These are phyloP conservation scores for Mus pahari DNA, from an alignment of 2,113 vertebrate genomes.

Conservation along the genomic window DNA sequence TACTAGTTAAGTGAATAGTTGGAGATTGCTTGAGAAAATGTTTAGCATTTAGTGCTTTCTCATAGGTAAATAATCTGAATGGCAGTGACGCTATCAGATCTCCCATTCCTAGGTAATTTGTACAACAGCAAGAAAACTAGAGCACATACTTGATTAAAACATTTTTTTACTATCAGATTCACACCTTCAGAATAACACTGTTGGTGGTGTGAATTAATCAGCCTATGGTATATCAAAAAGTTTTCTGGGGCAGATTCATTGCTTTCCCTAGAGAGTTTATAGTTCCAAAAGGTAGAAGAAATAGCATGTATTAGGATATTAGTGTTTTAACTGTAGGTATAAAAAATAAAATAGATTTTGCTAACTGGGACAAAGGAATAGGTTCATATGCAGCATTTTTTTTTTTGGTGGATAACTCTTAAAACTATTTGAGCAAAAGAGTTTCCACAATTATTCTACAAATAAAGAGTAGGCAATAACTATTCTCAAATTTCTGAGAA, in stretches of 20 bases:
- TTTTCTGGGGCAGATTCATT: not conserved
- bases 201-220: not conserved
- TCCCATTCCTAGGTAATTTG: not conserved
- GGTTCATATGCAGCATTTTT: not conserved
- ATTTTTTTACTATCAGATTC: not conserved
- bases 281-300: not conserved
- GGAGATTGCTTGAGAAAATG: not conserved
- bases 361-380: not conserved
- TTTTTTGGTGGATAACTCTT: not conserved
- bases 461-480: not conserved
- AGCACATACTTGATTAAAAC: not conserved
- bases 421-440: not conserved
- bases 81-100: not conserved
- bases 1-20: not conserved
- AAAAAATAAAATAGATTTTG: not conserved
- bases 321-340: not conserved
- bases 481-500: too few species aligned
- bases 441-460: not conserved
- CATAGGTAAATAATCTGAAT: not conserved
- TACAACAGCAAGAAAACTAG: not conserved
- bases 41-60: accelerated
- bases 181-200: not conserved
- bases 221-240: not conserved
- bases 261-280: not conserved
- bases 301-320: not conserved